Evolutionary conservation across 2,888 invertebrate species (phyloP), one percentile per base, ranked within the genome.

Genomic region (Dynastes hyllus): DNA sequence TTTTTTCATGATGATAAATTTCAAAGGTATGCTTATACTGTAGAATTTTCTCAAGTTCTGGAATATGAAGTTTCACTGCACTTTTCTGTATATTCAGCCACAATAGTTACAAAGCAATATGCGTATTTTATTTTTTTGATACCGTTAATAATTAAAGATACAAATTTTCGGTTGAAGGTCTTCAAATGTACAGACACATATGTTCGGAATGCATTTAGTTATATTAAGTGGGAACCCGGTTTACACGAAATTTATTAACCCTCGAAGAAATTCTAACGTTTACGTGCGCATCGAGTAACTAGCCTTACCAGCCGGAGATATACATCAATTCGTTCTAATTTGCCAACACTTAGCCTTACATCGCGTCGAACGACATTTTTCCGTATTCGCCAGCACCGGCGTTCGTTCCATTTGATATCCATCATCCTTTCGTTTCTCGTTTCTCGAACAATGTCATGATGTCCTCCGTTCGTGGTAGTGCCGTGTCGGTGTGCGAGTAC

Each of bases 381-480:
- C 58, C 45, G n/a, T 61, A 71, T 71, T 55, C 29, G 53, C 29
- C 55, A 55, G 11, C n/a, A 13, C 40, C n/a, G 11, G 58, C 40
- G 53, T 61, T 45, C 58, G 16, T 40, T 45, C 45, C 61, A 45
- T 73, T 58, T 58, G 71, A 37, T 73, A 73, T 27, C 73, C 51
- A 69, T 69, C 69, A 69, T 69, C 69, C 61, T 61, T 61, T 61
- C 61, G 40, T 61, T 61, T 61, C 61, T 73, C 58, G 16, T 45
- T 73, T 61, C 32, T 32, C 40, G 45, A 63, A 71, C 71, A 63
- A 65, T 78, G 78, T 71, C 78, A 51, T 16, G 16, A 16, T 78
- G 78, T 69, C 71, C 63, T 71, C 55, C 61, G 55, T 78, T 71
- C 71, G 71, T 70, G 65, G 78, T 71, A 78, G 78, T 65, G 71